phyloP scores from a whole-genome alignment of 2,113 vertebrate genomes.

The Cyphomyrus discorhynchus region DNA sequence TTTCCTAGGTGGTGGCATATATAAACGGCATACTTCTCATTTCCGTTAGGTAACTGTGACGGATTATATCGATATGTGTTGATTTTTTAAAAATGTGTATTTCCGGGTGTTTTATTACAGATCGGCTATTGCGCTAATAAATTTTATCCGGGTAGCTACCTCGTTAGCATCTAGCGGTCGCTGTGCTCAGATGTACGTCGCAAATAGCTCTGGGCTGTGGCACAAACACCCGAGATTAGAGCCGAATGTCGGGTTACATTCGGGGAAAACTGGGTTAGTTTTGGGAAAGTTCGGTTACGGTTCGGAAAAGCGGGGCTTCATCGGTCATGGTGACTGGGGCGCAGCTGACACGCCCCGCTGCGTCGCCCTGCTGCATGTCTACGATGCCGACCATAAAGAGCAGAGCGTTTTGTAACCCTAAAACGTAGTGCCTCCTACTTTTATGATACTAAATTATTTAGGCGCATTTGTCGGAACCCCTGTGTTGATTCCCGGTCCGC shows the following conservation, averaged over 20 bases:
- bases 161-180: neutral
- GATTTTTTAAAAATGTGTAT: neutral
- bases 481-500: neutral
- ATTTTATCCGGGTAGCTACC: neutral
- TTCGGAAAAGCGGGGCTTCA: neutral
- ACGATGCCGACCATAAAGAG: neutral
- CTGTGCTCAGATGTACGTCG: neutral
- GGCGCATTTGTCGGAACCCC: neutral
- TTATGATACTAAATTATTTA: neutral
- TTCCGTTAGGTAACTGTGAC: neutral
- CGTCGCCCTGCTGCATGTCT: neutral
- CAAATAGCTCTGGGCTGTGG: neutral
- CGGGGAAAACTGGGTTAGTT: neutral
- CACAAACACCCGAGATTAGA: neutral
- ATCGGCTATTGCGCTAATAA: neutral
- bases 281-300: neutral
- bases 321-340: neutral
- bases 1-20: neutral
- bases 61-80: neutral
- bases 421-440: neutral
- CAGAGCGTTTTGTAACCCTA: neutral
- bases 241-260: neutral
- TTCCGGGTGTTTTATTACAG: neutral
- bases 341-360: neutral
- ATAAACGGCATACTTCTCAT: neutral